Evolutionary conservation across 2,888 invertebrate species (phyloP), one percentile per base, ranked within the genome.

Genomic region (Busseola fusca): DNA sequence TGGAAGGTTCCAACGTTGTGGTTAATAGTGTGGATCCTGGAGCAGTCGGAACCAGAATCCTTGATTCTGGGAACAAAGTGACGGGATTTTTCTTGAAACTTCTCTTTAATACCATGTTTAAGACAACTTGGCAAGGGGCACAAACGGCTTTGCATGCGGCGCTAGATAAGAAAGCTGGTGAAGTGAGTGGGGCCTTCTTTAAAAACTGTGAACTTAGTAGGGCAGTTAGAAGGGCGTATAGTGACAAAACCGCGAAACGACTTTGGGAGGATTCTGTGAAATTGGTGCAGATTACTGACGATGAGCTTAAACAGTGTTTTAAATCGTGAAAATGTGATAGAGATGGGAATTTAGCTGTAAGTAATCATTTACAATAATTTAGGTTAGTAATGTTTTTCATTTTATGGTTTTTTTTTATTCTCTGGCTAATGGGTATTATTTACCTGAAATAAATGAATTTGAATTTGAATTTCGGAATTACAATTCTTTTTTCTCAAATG

Each of bases 21-120:
- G 97, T 97, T 0, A 98, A 98, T 88, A 97, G 96, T 84, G 94
- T 98, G n/a, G 98, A 98, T 92, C 98, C 98, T 0, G 98, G 98
- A 16, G 96, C 97, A 91, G 97, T 98, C 54, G 97, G 97, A 82
- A 97, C 97, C 0, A 97, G 96, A 30, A 98, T 98, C 58, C 97
- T 97, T 96, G 95, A 84, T 10, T 81, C 83, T n/a, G 63, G 72
- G 0, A 82, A 80, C 96, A 75, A 93, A 96, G 0, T 96, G 88
- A 92, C 96, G 63, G 91, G 88, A 0, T 34, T 54, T 7, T 96
- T 97, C 0, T 82, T 97, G 80, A 94, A 93, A 81, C 86, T 96
- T 7, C 90, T 97, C 12, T 93, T 96, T 9, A 76, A 72, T n/a
- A 16, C 12, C 6, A 96, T 97, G 87, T 97, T 97, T 87, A 97